Evolutionary conservation across 2,797 vertebrate genomes (phyloP), one percentile per base, ranked within the genome.

Genomic region (Simalia tracyae): DNA sequence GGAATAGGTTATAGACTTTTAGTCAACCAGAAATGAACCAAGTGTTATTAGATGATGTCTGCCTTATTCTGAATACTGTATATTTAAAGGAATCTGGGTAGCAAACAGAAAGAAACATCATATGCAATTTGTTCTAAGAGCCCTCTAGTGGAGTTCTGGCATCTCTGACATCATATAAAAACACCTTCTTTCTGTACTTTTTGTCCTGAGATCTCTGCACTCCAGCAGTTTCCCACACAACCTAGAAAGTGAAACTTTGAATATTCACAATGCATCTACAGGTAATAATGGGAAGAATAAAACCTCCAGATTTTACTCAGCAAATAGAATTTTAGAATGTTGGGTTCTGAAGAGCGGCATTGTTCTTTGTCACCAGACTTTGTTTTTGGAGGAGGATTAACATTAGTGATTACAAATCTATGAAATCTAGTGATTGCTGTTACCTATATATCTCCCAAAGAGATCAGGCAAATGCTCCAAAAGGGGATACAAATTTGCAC

Each of bases 1-100:
- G 91, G 87, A 36, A 72, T 94, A 92, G 97, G 97, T 97, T 97
- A 97, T 94, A 96, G 97, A 96, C 94, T 92, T 91, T 22, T 93
- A 95, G 93, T 96, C 96, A 97, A 92, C 96, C 94, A 93, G 95
- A 97, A 97, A 95, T 56, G 84, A 63, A 81, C n/a, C 89, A 89
- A 92, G 61, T 86, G 2, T 90, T 93, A 60, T 91, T 84, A 91
- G 92, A 56, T 84, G 22, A 59, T 92, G 93, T 85, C 92, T 91
- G 46, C 91, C 36, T 68, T 60, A 15, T 0, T 28, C 81, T 64
- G 28, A 54, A 54, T 89, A 42, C 42, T 42, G 42, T 42, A 86
- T 19, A 31, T 92, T 93, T 91, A 87, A 84, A 54, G 91, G 91
- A 92, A 89, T 0, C 84, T 66, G 15, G 0, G 19, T 89, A 92